A percentile compares a stretch with the other conserved stretches of the same genome.
These are phyloP conservation scores for Hypocryptadius cinnamomeus DNA, from an alignment of 2,113 vertebrate species.

Conservation along the genomic window DNA sequence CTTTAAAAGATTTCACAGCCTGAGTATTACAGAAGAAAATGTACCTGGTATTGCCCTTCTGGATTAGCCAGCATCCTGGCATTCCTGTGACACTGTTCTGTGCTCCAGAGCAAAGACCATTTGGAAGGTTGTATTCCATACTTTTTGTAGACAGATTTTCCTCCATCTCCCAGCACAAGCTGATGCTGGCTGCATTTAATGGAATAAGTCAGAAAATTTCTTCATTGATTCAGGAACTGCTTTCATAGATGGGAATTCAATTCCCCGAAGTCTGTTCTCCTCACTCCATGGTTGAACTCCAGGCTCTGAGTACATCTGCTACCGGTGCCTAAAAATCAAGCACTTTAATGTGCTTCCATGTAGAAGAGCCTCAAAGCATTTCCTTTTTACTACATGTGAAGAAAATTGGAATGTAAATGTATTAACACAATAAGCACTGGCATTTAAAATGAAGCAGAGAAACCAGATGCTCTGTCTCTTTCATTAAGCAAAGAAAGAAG, in stretches of 20 bases:
- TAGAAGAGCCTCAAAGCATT: neutral
- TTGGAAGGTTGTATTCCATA: neutral
- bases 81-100: neutral
- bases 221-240: neutral
- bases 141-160: neutral
- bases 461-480: neutral
- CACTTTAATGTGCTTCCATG: neutral
- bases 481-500: neutral
- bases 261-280: neutral
- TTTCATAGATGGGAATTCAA: neutral
- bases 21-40: neutral
- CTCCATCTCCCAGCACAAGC: neutral
- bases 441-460: slow-evolving; percentile 1
- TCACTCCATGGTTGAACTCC: neutral
- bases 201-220: neutral
- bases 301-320: neutral
- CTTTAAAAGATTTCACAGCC: neutral
- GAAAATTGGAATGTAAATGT: neutral
- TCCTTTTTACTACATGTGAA: neutral
- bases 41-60: neutral
- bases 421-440: neutral
- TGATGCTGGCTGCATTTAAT: neutral
- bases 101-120: neutral
- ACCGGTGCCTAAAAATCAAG: neutral
- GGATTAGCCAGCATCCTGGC: neutral